These are phyloP conservation scores for Drosophila prolongata DNA, from an alignment of 2,888 invertebrate species.

Conservation along the genomic window DNA sequence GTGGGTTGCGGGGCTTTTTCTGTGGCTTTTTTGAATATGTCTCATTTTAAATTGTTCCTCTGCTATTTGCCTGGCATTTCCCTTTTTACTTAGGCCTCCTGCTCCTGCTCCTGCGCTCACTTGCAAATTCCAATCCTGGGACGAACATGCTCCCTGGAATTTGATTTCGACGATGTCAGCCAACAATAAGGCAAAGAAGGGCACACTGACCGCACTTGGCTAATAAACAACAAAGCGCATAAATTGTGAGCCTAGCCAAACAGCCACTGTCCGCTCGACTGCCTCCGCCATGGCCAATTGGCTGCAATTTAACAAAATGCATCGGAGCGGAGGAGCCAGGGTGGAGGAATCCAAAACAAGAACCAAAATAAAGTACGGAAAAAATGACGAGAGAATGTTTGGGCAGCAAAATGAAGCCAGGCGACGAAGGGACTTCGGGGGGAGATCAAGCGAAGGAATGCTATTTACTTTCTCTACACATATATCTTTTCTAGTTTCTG, in stretches of 20 bases:
- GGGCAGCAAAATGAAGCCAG: slow-evolving; percentile 14
- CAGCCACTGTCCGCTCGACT: slow-evolving; percentile 21
- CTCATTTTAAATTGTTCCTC: slow-evolving; percentile 76
- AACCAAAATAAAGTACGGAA: slow-evolving; percentile 24
- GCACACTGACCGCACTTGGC: slow-evolving; percentile 69
- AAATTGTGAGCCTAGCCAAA: slow-evolving; percentile 59
- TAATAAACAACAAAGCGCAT: slow-evolving; percentile 77
- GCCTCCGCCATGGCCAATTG: slow-evolving; percentile 77
- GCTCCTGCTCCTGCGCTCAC: background rate
- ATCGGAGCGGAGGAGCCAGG: slow-evolving; percentile 56
- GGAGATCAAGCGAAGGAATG: slow-evolving; percentile 13
- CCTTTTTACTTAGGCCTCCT: slow-evolving; percentile 20
- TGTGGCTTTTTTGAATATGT: slow-evolving; percentile 66
- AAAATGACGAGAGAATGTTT: slow-evolving; percentile 38
- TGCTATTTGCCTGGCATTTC: slow-evolving; percentile 65
- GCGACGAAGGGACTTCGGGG: slow-evolving; percentile 8
- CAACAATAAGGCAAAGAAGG: slow-evolving; percentile 15
- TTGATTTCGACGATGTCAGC: slow-evolving; percentile 58
- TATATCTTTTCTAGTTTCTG: slow-evolving; percentile 10
- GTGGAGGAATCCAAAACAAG: slow-evolving; percentile 36
- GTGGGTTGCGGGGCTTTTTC: slow-evolving; percentile 40
- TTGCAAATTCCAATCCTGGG: slow-evolving; percentile 5
- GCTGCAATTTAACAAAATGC: slow-evolving; percentile 82
- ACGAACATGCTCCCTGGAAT: slow-evolving; percentile 49
- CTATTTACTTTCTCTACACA: slow-evolving; percentile 23